Evolutionary conservation across 2,113 vertebrate species (phyloP).

Genomic region (Mormyrus iriodes): DNA sequence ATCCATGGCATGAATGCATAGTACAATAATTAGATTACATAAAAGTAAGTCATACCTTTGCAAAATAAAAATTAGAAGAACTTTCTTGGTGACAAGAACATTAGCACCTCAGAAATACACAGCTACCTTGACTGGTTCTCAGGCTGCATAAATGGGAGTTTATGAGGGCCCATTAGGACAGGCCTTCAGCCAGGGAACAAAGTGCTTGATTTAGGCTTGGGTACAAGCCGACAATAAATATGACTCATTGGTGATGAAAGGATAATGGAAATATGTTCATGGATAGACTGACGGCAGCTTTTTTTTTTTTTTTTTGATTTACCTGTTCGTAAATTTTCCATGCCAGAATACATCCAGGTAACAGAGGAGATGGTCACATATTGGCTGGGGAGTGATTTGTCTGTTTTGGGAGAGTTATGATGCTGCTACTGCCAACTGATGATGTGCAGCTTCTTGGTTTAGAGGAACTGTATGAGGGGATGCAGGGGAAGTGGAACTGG

Average conservation of each 20-base stretch:
- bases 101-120: neutral
- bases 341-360: neutral
- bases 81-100: neutral
- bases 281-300: neutral
- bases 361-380: neutral
- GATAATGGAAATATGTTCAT: neutral
- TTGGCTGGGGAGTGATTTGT: neutral
- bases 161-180: neutral
- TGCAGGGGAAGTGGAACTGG: too few relatives aligned
- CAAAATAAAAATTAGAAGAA: neutral
- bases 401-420: neutral
- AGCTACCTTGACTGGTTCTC: neutral
- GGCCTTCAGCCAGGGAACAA: neutral
- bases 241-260: neutral
- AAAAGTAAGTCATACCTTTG: neutral
- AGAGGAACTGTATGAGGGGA: too few relatives aligned
- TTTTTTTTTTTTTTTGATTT: neutral
- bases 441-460: too few relatives aligned
- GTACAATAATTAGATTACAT: neutral
- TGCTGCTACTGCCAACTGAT: too few relatives aligned
- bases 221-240: neutral
- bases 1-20: neutral
- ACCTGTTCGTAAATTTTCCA: neutral
- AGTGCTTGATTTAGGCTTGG: neutral
- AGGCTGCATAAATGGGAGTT: neutral